phyloP scores from a whole-genome alignment of 2,113 vertebrate genomes.

The Pipra filicauda region DNA sequence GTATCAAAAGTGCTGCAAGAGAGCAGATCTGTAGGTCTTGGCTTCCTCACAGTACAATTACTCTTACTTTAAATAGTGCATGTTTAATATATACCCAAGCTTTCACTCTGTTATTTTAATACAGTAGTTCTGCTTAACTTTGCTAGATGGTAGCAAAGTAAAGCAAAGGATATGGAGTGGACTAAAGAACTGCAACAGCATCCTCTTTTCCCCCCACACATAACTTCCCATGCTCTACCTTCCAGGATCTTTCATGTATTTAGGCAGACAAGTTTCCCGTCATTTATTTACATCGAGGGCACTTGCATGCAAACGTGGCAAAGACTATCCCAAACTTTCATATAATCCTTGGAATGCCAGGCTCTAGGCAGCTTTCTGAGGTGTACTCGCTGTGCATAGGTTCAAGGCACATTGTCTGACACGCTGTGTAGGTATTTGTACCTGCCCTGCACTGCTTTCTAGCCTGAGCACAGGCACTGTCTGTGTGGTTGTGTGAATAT shows the following conservation, averaged over 20 bases:
- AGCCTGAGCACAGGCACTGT: background rate
- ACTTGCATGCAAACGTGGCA: background rate
- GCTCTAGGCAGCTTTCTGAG: background rate
- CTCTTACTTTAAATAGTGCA: background rate
- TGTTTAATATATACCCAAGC: background rate
- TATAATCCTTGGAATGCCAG: background rate
- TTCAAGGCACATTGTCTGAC: background rate
- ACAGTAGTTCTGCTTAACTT: background rate
- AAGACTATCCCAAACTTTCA: background rate
- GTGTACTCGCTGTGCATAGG: background rate
- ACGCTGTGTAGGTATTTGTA: background rate
- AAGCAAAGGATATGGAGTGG: background rate
- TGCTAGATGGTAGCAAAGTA: background rate
- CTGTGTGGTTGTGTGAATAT: background rate
- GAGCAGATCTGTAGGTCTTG: background rate
- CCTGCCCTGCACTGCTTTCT: background rate
- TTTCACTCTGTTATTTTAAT: background rate
- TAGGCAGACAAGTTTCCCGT: background rate
- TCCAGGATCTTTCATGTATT: background rate
- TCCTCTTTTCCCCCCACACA: too few relatives aligned
- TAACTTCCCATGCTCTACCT: background rate
- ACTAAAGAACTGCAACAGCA: background rate
- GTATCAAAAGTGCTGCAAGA: background rate
- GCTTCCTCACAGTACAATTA: background rate
- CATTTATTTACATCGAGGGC: background rate